Base-by-base conservation (phyloP, 1,140 invertebrate genomes). In the Neuroterus valhalla region DNA sequence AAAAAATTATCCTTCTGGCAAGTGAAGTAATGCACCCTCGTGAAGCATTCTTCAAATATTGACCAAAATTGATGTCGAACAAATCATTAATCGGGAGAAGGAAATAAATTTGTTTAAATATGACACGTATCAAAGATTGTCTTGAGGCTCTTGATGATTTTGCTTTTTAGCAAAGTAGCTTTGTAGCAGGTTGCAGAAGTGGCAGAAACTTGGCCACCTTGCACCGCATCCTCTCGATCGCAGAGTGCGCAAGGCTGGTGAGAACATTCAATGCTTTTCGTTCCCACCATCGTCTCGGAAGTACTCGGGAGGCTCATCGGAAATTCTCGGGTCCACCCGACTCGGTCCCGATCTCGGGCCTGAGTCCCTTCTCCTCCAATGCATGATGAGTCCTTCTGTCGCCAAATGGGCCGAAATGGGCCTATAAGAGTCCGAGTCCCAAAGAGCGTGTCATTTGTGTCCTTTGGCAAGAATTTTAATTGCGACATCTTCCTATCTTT, bases 251-350 rank as follows among this genome's bases (percentile, higher is more conserved):
- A 75, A 82, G 84, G 84, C 84, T 88, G 87, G 88, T 89, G 88
- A 89, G 89, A 90, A 90, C 89, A 89, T 82, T 85, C 84, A 85
- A 82, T 84, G 86, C 83, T 86, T 84, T 82, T 80, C 86, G 88
- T 90, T 90, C 89, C 88, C 89, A 90, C 89, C 89, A 89, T 88
- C 85, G 82, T 82, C 86, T 89, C 88, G 88, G 86, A 72, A 78
- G 75, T 86, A 83, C 87, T 85, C 88, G 88, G 81, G 67, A 70
- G 71, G 69, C 81, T 79, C 80, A 80, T 87, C 86, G 86, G 85
- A 68, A 62, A 70, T 11, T 68, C 72, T 85, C 85, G 86, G 82
- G 68, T n/a, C 55, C 5, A 1, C 21, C 14, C 52, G 52, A 26
- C 8, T 50, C 48, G 19, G 2, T 38, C 55, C 55, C 55, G 55